A percentile compares a stretch with the other conserved stretches of the same genome.
phyloP scores from a whole-genome alignment of 2,888 invertebrate species.

The Diaprepes abbreviatus region DNA sequence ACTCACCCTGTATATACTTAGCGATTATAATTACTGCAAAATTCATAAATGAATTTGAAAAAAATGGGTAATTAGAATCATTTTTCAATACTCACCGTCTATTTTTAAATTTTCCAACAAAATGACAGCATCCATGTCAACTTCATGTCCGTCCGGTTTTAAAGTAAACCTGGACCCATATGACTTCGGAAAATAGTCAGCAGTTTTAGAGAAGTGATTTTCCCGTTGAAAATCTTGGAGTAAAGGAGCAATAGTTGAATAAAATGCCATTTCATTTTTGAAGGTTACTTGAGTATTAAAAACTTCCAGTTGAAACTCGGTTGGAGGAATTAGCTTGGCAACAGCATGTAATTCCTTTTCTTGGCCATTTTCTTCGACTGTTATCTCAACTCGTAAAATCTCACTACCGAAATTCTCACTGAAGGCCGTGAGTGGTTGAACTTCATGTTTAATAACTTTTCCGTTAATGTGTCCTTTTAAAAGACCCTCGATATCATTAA shows the following conservation, averaged over 20 bases:
- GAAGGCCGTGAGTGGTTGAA: slow-evolving; percentile 65
- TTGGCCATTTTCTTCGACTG: slow-evolving; percentile 56
- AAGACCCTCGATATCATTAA: slow-evolving; percentile 29
- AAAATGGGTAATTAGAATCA: too few relatives aligned
- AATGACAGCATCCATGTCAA: slow-evolving; percentile 71
- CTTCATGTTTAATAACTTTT: slow-evolving; percentile 32
- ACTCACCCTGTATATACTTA: too few relatives aligned
- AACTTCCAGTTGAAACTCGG: slow-evolving; percentile 68
- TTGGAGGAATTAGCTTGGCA: slow-evolving; percentile 72
- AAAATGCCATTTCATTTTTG: slow-evolving; percentile 71
- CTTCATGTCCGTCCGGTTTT: slow-evolving; percentile 58
- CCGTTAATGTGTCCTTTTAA: slow-evolving; percentile 12
- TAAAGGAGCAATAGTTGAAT: slow-evolving; percentile 67
- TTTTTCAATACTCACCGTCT: slow-evolving; percentile 57
- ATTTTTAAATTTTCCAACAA: slow-evolving; percentile 71
- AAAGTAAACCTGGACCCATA: slow-evolving; percentile 70
- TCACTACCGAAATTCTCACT: slow-evolving; percentile 75
- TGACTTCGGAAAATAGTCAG: slow-evolving; percentile 68
- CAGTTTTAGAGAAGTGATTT: slow-evolving; percentile 64
- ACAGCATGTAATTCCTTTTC: slow-evolving; percentile 65
- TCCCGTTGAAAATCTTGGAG: slow-evolving; percentile 69
- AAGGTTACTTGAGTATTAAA: slow-evolving; percentile 71
- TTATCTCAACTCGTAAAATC: slow-evolving; percentile 67
- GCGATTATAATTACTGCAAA: too few relatives aligned
- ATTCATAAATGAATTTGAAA: too few relatives aligned